Evolutionary conservation across 2,113 vertebrate species (phyloP), one percentile per base, ranked within the genome.

Genomic region (Psilopsiagon aurifrons): DNA sequence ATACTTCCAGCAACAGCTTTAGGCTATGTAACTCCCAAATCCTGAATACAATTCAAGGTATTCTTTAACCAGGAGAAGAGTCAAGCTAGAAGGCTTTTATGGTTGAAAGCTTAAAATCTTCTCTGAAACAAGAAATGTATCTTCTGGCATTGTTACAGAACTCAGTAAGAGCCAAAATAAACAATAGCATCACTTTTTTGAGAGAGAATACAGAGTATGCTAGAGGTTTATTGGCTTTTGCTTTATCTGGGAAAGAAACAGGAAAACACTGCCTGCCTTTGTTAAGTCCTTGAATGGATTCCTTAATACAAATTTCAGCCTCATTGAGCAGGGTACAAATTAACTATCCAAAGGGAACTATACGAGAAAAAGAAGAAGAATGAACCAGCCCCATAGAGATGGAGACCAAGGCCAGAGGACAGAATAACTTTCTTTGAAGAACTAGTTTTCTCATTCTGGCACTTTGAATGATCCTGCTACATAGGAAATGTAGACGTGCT

Each of bases 271-370:
- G 86, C 33, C 83, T 89, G 88, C 44, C 67, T 93, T 96, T 94
- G 86, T 94, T 83, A 91, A 89, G 74, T 18, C 63, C 49, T 12
- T 83, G 92, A 95, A 96, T 77, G 29, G 77, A 85, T 77, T 63
- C 52, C 78, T 83, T 88, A 96, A 95, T 91, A 80, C 44, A 89
- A 70, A 90, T 91, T 94, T 89, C 96, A 85, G 92, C 88, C 49
- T 95, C 92, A 71, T 15, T 94, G 94, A 96, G 81, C 92, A 92
- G 67, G 20, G 54, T 82, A 76, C 77, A 92, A 89, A 96, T 96
- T 87, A 94, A 95, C 89, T 87, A 82, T 69, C 92, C 78, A 68
- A 64, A 82, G 74, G 47, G 52, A 94, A 63, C 70, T 77, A 18
- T 20, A 91, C 15, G 55, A 96, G 67, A 68, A 88, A 91, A 82